Evolutionary conservation across 2,113 vertebrate genomes (phyloP).

Genomic region (Campylorhamphus procurvoides): DNA sequence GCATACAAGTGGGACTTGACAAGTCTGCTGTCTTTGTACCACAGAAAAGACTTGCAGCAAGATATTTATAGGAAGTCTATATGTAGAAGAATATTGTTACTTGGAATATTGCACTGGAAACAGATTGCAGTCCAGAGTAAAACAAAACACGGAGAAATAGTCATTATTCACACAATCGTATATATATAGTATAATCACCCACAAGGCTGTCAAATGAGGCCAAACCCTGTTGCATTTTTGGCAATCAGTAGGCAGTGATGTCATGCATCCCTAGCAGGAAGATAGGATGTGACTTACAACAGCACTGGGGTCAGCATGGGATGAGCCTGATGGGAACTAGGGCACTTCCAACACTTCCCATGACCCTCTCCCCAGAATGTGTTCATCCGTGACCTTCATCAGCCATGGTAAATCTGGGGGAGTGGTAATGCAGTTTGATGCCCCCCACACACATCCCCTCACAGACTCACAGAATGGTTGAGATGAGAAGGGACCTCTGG

Average conservation of each 20-base stretch:
- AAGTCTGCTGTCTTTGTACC: background rate
- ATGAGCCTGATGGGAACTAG: background rate
- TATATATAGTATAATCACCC: background rate
- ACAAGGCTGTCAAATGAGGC: background rate
- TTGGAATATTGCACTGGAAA: background rate
- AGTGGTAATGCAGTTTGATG: background rate
- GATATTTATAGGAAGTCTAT: slow-evolving; percentile 2
- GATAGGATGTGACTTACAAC: background rate
- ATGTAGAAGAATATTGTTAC: background rate
- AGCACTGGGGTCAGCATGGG: background rate
- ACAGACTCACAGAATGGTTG: background rate
- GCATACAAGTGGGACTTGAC: background rate
- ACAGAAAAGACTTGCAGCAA: background rate
- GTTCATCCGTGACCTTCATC: background rate
- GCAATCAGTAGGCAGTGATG: background rate
- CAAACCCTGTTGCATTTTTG: background rate
- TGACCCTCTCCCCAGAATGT: background rate
- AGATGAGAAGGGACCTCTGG: background rate
- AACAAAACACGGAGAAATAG: background rate
- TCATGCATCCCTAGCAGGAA: background rate
- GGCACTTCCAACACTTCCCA: background rate
- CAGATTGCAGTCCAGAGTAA: background rate
- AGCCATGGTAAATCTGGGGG: background rate
- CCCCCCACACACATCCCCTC: background rate
- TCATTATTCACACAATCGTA: background rate